A percentile compares a stretch with the other conserved stretches of the same genome.
Conservation (phyloP, 2,888 invertebrate genomes). For the Piscicola geometra region DNA sequence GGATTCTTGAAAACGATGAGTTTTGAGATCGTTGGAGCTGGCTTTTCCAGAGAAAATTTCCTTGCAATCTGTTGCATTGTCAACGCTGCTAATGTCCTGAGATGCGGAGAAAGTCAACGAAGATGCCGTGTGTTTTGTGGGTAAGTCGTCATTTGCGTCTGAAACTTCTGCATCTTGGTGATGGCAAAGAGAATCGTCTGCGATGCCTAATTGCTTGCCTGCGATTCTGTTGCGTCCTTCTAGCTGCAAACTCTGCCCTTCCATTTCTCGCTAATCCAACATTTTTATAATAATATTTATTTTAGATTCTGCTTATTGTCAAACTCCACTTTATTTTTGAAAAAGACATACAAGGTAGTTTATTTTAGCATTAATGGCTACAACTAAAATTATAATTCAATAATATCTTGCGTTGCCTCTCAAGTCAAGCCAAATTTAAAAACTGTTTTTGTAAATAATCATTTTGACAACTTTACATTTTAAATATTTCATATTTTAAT, state of each 20-base stretch:
- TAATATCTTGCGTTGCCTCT: slow-evolving; percentile 28
- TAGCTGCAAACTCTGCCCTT: not conserved
- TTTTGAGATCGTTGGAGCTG: not conserved
- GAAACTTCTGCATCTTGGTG: no score
- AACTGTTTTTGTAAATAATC: not conserved
- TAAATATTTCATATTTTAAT: not conserved
- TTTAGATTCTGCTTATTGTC: not conserved
- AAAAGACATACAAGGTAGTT: not conserved
- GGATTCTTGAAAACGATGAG: not conserved
- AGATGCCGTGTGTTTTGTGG: no score
- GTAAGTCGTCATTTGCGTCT: no score
- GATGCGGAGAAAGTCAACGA: no score
- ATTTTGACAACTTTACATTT: not conserved
- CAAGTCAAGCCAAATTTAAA: slow-evolving; percentile 22
- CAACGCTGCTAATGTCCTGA: no score
- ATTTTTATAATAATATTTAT: not conserved
- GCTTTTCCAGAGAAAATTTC: no score
- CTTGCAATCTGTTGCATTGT: no score
- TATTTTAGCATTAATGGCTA: slow-evolving; percentile 32
- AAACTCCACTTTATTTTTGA: no score
- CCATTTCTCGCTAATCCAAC: slow-evolving; percentile 2
- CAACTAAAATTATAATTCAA: slow-evolving; percentile 31
- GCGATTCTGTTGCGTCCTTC: not conserved
- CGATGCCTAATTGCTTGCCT: not conserved
- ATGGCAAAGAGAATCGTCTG: no score